Percentiles rank a stretch among this genome's conserved stretches.
Conservation (phyloP, 2,113 vertebrate genomes). For the Pithys albifrons region DNA sequence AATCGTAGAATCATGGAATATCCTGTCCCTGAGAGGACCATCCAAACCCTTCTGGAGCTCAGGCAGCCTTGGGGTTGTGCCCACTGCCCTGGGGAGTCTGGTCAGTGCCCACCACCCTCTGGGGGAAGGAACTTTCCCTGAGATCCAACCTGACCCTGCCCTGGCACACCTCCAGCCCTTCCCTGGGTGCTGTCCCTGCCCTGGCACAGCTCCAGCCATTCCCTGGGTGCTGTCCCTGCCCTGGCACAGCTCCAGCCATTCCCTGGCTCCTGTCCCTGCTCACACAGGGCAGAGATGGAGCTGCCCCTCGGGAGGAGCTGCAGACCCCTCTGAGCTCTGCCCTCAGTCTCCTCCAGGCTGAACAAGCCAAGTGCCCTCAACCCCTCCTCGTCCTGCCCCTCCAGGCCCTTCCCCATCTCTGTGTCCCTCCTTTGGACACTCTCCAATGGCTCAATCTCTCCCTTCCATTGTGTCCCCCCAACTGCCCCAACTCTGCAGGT, state of each 20-base stretch:
- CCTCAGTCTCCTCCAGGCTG: background rate
- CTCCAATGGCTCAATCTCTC: background rate
- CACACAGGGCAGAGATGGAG: background rate
- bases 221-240: background rate
- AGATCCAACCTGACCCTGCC: background rate
- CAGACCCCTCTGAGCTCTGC: fast-evolving
- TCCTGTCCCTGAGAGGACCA: fast-evolving
- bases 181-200: background rate
- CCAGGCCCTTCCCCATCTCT: background rate
- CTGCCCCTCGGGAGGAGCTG: background rate
- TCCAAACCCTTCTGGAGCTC: background rate
- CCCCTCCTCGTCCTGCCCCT: background rate
- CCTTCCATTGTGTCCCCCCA: background rate
- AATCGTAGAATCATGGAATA: background rate
- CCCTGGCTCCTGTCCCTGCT: no score
- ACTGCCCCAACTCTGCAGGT: fast-evolving
- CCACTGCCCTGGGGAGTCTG: background rate
- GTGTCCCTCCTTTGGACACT: background rate
- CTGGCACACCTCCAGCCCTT: no score
- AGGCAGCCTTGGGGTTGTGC: background rate
- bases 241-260: no score
- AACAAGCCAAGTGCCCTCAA: background rate
- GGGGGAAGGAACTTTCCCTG: background rate
- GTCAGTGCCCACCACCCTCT: background rate
- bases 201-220: no score